phyloP scores from a whole-genome alignment of 2,113 vertebrate genomes.

The Speoplatyrhinus poulsoni region DNA sequence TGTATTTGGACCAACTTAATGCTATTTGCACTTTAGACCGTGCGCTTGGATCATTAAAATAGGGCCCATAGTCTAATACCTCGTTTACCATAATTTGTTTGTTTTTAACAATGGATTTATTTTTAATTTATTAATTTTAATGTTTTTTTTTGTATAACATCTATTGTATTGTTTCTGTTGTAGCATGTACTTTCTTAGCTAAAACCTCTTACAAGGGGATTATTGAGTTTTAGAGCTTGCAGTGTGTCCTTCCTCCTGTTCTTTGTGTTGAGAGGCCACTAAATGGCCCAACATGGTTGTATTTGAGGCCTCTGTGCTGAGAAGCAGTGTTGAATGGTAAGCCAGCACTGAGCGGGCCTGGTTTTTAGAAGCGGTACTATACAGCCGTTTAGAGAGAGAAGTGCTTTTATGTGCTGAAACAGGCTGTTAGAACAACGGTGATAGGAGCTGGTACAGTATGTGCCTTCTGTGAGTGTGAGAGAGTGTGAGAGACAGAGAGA shows the following conservation, averaged over 20 bases:
- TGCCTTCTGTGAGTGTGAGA: no score
- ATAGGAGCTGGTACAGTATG: no score
- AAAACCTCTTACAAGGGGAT: slow-evolving; percentile 8
- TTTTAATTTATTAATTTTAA: background rate
- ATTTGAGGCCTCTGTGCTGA: no score
- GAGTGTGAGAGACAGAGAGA: no score
- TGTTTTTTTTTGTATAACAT: background rate
- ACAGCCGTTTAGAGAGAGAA: no score
- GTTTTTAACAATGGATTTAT: background rate
- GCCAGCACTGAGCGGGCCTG: no score
- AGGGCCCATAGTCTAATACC: background rate
- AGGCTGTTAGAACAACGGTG: no score
- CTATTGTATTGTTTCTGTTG: background rate
- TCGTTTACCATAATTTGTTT: background rate
- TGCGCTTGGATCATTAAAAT: no score
- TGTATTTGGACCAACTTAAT: no score
- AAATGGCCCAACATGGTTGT: slow-evolving; percentile 16
- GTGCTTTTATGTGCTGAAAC: no score
- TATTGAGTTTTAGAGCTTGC: slow-evolving; percentile 32
- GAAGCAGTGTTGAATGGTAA: no score
- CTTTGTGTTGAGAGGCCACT: background rate
- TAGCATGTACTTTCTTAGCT: slow-evolving; percentile 5
- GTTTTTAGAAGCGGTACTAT: no score
- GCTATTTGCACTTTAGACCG: background rate
- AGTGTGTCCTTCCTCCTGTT: background rate